Percentiles rank a stretch among this genome's conserved stretches.
Conservation (phyloP, 2,797 vertebrate genomes). For the Takifugu rubripes region DNA sequence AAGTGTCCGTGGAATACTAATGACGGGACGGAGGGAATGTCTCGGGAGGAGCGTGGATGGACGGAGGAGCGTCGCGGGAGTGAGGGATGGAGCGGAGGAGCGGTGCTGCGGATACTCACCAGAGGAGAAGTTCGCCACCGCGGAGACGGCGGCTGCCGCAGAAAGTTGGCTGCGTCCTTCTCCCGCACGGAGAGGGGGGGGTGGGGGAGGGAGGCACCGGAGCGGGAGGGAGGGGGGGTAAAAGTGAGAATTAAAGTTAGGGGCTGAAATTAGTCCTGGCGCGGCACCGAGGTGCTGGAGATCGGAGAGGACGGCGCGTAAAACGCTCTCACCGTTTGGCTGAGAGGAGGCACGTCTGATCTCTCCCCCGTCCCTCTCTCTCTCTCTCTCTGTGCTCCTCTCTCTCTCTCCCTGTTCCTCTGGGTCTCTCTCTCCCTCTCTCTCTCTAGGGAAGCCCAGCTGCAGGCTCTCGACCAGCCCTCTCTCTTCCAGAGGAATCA, state of each 20-base stretch:
- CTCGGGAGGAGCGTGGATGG: constrained; percentile 7
- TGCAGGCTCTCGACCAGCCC: constrained; percentile 46
- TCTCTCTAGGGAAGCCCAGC: constrained; percentile 63
- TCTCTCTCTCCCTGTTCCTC: constrained; percentile 38
- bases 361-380: constrained; percentile 1
- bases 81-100: too few relatives aligned
- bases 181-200: background rate
- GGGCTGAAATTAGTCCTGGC: constrained; percentile 54
- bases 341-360: constrained; percentile 48
- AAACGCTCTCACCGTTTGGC: constrained; percentile 58
- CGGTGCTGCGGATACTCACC: constrained; percentile 49
- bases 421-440: constrained; percentile 26
- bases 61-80: background rate
- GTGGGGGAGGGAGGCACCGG: background rate
- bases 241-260: constrained; percentile 42
- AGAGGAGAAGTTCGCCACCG: constrained; percentile 44
- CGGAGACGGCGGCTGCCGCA: constrained; percentile 20
- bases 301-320: constrained; percentile 57
- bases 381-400: constrained; percentile 9
- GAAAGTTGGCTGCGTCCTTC: constrained; percentile 46
- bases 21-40: constrained; percentile 47
- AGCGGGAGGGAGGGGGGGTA: constrained; percentile 1
- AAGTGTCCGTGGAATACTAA: constrained; percentile 76
- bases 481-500: constrained; percentile 10
- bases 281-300: constrained; percentile 30